These are phyloP conservation scores for Malurus cyaneus DNA, from an alignment of 2,113 vertebrate genomes.

Conservation along the genomic window DNA sequence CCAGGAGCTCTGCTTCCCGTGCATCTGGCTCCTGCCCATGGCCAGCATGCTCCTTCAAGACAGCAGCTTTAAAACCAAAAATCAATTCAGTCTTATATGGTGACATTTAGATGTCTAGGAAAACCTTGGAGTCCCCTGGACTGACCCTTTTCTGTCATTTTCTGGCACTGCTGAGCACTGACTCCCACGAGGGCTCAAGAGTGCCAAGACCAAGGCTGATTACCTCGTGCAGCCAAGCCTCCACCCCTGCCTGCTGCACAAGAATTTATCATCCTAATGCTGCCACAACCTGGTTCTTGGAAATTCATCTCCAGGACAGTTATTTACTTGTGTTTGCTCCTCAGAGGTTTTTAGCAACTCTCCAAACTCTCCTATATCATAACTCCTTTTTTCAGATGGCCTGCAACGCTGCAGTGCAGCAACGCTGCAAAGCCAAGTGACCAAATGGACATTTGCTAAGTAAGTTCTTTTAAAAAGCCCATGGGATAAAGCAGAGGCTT, in stretches of 20 bases:
- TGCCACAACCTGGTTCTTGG: not conserved
- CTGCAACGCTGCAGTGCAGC: not conserved
- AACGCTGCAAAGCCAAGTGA: not conserved
- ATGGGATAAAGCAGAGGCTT: not conserved
- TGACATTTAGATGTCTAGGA: not conserved
- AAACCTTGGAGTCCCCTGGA: not conserved
- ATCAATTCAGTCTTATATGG: not conserved
- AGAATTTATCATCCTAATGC: not conserved
- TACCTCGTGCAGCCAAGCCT: not conserved
- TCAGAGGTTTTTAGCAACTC: not conserved
- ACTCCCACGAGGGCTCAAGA: rapidly evolving
- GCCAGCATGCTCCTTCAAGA: not conserved
- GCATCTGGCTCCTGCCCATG: rapidly evolving
- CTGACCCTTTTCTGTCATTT: not conserved
- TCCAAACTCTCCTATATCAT: not conserved
- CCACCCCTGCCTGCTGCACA: not conserved
- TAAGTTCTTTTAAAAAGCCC: not conserved
- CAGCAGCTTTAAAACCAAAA: not conserved
- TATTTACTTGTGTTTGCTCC: not conserved
- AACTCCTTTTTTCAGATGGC: not conserved
- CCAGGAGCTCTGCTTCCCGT: not conserved
- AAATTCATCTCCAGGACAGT: not conserved
- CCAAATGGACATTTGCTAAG: not conserved
- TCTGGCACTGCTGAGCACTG: not conserved
- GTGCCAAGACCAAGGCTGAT: not conserved